phyloP scores from a whole-genome alignment of 2,888 invertebrate genomes.

The Cantharis nigra region DNA sequence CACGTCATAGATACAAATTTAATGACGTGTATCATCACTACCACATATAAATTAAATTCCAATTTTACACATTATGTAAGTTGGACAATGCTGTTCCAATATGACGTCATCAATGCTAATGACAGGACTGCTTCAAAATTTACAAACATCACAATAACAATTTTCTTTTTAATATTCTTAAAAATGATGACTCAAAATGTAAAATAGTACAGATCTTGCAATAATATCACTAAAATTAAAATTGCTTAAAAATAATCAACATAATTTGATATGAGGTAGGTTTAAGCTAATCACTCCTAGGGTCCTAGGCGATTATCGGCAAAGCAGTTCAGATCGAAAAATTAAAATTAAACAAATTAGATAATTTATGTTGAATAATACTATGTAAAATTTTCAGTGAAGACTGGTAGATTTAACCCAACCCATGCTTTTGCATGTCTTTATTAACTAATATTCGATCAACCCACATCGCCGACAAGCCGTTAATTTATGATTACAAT shows the following conservation, averaged over 20 bases:
- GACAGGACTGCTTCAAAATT: too few species aligned
- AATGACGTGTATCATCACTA: too few species aligned
- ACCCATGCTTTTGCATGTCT: not conserved
- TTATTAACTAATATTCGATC: not conserved
- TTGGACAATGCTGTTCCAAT: too few species aligned
- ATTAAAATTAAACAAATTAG: not conserved
- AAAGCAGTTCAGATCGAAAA: not conserved
- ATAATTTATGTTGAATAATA: not conserved
- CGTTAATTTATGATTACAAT: not conserved
- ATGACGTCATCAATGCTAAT: too few species aligned
- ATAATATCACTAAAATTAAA: not conserved
- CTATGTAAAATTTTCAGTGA: not conserved
- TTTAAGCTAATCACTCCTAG: not conserved
- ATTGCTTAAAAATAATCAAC: not conserved
- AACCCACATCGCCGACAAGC: not conserved
- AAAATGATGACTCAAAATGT: not conserved
- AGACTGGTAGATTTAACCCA: not conserved
- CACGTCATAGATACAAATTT: too few species aligned
- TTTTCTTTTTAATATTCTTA: not conserved
- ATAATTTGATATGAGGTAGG: not conserved
- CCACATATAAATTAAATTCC: too few species aligned
- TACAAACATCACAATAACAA: too few species aligned
- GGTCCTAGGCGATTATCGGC: not conserved
- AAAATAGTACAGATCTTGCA: not conserved
- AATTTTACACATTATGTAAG: too few species aligned